A percentile compares a stretch with the other conserved stretches of the same genome.
These are phyloP conservation scores for Nemapogon koenigi DNA, from an alignment of 2,888 invertebrate genomes.

Conservation along the genomic window DNA sequence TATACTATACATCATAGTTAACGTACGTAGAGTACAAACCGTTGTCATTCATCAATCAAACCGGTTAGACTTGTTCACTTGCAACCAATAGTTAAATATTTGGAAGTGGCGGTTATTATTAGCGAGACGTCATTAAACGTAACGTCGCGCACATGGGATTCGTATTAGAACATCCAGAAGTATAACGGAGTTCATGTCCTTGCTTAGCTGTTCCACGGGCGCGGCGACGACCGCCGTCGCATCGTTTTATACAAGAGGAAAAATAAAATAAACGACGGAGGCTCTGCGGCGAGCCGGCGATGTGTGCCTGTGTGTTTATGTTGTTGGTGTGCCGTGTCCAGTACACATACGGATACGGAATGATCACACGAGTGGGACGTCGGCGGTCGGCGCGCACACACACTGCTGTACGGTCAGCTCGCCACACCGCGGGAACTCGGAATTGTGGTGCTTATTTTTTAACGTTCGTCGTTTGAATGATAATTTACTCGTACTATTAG, in stretches of 20 bases:
- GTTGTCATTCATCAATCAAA: constrained; percentile 11
- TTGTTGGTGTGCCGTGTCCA: not conserved
- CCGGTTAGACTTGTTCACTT: constrained; percentile 12
- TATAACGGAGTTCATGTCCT: not conserved
- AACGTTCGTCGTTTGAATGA: no score
- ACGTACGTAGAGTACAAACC: not conserved
- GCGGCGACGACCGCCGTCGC: not conserved
- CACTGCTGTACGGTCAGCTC: no score
- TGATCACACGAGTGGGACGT: constrained; percentile 1
- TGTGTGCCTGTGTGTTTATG: constrained; percentile 4
- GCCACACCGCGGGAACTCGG: no score
- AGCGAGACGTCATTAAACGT: not conserved
- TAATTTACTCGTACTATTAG: no score
- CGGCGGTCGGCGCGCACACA: not conserved
- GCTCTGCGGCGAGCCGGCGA: constrained; percentile 4
- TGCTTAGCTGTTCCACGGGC: constrained; percentile 2
- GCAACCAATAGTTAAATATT: constrained; percentile 9
- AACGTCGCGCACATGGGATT: not conserved
- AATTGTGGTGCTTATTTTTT: no score
- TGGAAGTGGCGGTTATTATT: constrained; percentile 5
- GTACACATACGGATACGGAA: not conserved
- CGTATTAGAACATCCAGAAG: not conserved
- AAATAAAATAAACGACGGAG: constrained; percentile 10
- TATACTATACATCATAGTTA: not conserved
- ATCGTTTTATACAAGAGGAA: constrained; percentile 7